Evolutionary conservation across 2,113 vertebrate genomes (phyloP), one percentile per base, ranked within the genome.

Genomic region (Spheniscus mendiculus): DNA sequence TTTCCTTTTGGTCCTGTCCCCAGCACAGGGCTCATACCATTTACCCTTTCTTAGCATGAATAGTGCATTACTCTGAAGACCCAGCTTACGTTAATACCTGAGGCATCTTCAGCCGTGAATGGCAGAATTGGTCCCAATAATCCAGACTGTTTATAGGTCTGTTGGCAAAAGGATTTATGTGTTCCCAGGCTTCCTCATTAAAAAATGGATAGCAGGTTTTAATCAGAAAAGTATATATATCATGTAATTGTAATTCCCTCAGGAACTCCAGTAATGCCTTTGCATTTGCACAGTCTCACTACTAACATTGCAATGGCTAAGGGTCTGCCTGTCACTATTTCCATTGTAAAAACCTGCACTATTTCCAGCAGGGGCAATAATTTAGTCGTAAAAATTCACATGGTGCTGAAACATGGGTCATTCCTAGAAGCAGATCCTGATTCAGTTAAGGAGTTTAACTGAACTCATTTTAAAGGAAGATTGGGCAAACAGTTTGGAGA

Each of bases 181-280:
- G 16, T 22, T 94, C 45, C 58, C 29, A 56, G 42, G 19, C 32
- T 91, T 85, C 30, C 45, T 74, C 53, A 89, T 71, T 91, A 89
- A 96, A 93, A 59, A 29, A 76, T 0, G 13, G 32, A 89, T 88
- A 29, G 40, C 20, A 94, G 36, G 9, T 79, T 87, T 96, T 80
- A 89, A 80, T 88, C 70, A 95, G 47, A 82, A 62, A 69, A 83
- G 69, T 12, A 78, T 63, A 65, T 66, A 80, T 36, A 52, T 78
- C 40, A 92, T 83, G 55, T 74, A 94, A 84, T 96, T 95, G 49
- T 67, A 74, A 61, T 95, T 97, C 67, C 72, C 74, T 87, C 82
- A 81, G 47, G 90, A 93, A 47, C 15, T 69, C 32, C 40, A 78
- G 40, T 92, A 95, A 93, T 47, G 91, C 81, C 45, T 83, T 87